Percentiles rank a stretch among this genome's conserved stretches.
Evolutionary conservation across 2,113 vertebrate genomes (phyloP).

Genomic region (Motacilla tschutschensis): DNA sequence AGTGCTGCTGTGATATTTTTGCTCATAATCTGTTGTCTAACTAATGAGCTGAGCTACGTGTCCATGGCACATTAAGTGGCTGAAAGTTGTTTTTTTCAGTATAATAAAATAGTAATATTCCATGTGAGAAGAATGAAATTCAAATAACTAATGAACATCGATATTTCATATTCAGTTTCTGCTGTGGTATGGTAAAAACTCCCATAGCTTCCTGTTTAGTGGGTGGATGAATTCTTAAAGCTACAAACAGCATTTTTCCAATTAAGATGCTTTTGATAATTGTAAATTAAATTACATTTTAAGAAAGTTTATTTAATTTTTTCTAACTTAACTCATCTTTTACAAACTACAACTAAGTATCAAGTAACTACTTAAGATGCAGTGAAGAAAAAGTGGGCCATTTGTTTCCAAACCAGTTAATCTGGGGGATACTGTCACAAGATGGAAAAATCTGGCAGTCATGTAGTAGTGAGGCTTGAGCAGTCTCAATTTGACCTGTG

Average conservation of each 20-base stretch:
- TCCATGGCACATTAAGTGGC: neutral
- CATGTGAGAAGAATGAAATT: neutral
- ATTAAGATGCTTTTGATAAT: neutral
- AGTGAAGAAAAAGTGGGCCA: neutral
- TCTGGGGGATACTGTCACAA: neutral
- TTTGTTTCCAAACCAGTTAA: neutral
- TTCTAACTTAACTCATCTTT: neutral
- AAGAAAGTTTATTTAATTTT: neutral
- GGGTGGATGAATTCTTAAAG: neutral
- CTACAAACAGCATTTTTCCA: neutral
- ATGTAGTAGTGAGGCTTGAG: neutral
- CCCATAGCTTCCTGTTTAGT: neutral
- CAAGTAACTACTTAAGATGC: neutral
- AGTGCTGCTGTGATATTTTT: constrained; percentile 21
- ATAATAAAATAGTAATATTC: neutral
- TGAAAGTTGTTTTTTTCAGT: neutral
- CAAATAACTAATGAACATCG: neutral
- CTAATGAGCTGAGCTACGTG: neutral
- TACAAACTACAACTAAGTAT: neutral
- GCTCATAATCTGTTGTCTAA: neutral
- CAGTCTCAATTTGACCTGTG: neutral
- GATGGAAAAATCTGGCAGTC: neutral
- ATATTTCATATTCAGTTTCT: neutral
- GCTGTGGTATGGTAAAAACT: neutral
- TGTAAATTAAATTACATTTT: neutral